Percentiles rank a stretch among this genome's conserved stretches.
phyloP scores from a whole-genome alignment of 2,797 vertebrate species.

The Sciaenops ocellatus region DNA sequence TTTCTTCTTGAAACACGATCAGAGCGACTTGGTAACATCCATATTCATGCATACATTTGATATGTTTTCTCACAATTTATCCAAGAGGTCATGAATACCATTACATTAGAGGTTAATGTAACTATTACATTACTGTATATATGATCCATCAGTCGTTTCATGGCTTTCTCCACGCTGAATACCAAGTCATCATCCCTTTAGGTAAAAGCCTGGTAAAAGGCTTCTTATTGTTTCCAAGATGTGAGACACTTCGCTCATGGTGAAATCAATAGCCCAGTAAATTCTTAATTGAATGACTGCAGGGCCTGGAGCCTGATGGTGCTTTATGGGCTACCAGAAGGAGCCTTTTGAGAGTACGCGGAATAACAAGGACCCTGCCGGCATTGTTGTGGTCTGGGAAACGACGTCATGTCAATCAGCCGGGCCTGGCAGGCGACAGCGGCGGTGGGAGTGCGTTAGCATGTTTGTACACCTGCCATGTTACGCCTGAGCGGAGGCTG shows the following conservation, averaged over 20 bases:
- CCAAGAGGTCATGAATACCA: neutral
- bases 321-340: slow-evolving; percentile 72
- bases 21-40: no score
- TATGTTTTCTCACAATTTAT: neutral
- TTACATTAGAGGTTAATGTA: neutral
- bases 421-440: slow-evolving; percentile 47
- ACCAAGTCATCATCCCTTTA: slow-evolving; percentile 46
- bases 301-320: slow-evolving; percentile 61
- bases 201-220: slow-evolving; percentile 60
- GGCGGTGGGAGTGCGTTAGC: slow-evolving; percentile 20
- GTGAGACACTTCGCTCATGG: slow-evolving; percentile 59
- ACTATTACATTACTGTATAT: neutral
- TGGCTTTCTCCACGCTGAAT: slow-evolving; percentile 30
- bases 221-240: slow-evolving; percentile 70
- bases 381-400: slow-evolving; percentile 69
- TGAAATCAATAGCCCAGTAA: slow-evolving; percentile 81
- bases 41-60: no score
- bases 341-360: slow-evolving; percentile 55
- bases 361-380: slow-evolving; percentile 65
- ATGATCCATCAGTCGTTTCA: slow-evolving; percentile 28
- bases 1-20: neutral
- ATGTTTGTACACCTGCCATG: slow-evolving; percentile 61
- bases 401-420: slow-evolving; percentile 57
- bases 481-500: slow-evolving; percentile 13
- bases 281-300: slow-evolving; percentile 81